phyloP scores from a whole-genome alignment of 2,888 invertebrate genomes.

The Tipula helvola region DNA sequence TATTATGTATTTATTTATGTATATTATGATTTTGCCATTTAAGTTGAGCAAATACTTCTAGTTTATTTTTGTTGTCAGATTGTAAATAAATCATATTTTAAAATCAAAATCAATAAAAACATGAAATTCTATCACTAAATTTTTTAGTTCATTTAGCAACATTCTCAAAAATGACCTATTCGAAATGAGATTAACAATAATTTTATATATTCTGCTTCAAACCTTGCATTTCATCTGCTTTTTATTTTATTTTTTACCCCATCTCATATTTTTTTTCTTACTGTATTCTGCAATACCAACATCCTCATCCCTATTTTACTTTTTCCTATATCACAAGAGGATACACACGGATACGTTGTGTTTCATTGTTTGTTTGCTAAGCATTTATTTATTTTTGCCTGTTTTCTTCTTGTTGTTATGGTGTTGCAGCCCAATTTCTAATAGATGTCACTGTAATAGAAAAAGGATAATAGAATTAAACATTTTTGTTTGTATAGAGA shows the following conservation, averaged over 20 bases:
- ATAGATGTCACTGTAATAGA: not conserved
- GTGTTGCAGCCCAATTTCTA: not conserved
- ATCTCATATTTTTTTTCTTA: not conserved
- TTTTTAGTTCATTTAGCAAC: no score
- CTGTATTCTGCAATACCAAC: not conserved
- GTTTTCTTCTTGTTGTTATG: not conserved
- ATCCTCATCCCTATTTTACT: not conserved
- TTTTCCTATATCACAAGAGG: not conserved
- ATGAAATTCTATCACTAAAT: no score
- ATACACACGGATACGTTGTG: not conserved
- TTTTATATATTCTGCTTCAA: not conserved
- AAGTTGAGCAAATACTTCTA: no score
- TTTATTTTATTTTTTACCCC: not conserved
- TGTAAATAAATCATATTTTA: no score
- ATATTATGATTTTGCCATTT: no score
- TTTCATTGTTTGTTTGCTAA: not conserved
- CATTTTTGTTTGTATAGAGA: not conserved
- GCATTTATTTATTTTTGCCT: not conserved
- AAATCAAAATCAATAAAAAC: no score
- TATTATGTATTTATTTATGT: no score
- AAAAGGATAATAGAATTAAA: not conserved
- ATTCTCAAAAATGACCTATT: not conserved
- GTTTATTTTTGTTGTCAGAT: no score
- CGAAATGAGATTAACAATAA: not conserved
- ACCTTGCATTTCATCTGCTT: not conserved